Base-by-base conservation (phyloP, 2,113 vertebrate genomes). In the Acrocephalus arundinaceus region DNA sequence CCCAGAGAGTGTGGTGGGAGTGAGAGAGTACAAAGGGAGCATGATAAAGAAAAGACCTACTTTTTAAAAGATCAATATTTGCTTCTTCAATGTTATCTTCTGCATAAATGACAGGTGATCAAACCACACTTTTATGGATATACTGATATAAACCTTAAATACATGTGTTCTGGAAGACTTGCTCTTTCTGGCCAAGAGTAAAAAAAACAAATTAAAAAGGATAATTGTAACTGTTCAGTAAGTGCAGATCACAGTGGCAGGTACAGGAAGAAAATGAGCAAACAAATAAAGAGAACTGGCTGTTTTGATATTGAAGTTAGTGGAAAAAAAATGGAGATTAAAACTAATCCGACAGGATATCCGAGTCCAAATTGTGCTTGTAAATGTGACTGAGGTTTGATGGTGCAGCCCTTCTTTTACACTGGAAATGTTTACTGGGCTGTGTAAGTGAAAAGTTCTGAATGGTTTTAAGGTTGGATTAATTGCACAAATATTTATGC, bases 401-500 rank as follows among this genome's bases (percentile, higher is more conserved):
- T 91, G 2, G 4, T 68, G 49, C 30, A 81, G 57, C n/a, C 8
- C 16, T 48, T 70, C 46, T 80, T 72, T 43, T 33, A 28, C 15
- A 6, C 51, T 88, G 87, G 57, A 55, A 57, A 61, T 71, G 46
- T 84, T 80, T 67, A 74, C 68, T 88, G 75, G 66, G 41, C 43
- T 39, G 27, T 49, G 3, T 33, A 78, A 93, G 46, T 83, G 58
- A 70, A 85, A 92, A 71, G 16, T 54, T 61, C 74, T 74, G 24
- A 58, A 70, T 62, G 39, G 39, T 52, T 93, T 91, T 88, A 67
- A 88, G 30, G 51, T 63, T 90, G 83, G 67, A 67, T 93, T 96
- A 94, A 91, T 86, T 80, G 54, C 57, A 73, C 71, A 95, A 94
- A 88, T 91, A 91, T 88, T 95, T 93, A 89, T 93, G 45, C 33